These are phyloP conservation scores for Pelmatolapia mariae DNA, from an alignment of 2,113 vertebrate genomes.

Conservation along the genomic window DNA sequence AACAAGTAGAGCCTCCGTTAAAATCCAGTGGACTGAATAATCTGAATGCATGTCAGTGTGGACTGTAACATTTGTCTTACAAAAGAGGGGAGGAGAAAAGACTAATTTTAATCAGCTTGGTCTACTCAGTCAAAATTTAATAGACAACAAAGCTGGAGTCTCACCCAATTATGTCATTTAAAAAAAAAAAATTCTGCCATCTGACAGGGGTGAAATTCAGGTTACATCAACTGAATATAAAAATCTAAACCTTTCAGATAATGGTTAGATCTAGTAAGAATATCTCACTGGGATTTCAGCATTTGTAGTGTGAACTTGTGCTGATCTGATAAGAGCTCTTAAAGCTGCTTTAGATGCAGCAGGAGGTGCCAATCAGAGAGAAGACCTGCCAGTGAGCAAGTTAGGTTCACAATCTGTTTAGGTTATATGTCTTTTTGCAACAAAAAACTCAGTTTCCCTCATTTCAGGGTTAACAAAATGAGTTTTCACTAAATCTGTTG, in stretches of 20 bases:
- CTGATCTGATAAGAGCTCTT: fast-evolving
- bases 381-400: neutral
- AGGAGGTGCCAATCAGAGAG: neutral
- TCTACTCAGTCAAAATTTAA: neutral
- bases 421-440: fast-evolving
- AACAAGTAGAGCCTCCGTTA: neutral
- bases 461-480: neutral
- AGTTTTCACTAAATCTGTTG: fast-evolving
- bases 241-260: neutral
- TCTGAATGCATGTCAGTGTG: neutral
- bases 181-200: neutral
- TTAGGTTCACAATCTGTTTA: neutral
- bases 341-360: neutral
- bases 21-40: neutral
- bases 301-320: neutral
- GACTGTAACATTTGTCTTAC: neutral
- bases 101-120: neutral
- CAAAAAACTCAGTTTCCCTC: neutral
- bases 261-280: neutral
- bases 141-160: neutral
- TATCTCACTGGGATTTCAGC: neutral
- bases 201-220: neutral
- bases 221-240: neutral
- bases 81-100: neutral
- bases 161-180: neutral